Evolutionary conservation across 1,140 invertebrate genomes (phyloP).

Genomic region (Alviniconcha marisindica): DNA sequence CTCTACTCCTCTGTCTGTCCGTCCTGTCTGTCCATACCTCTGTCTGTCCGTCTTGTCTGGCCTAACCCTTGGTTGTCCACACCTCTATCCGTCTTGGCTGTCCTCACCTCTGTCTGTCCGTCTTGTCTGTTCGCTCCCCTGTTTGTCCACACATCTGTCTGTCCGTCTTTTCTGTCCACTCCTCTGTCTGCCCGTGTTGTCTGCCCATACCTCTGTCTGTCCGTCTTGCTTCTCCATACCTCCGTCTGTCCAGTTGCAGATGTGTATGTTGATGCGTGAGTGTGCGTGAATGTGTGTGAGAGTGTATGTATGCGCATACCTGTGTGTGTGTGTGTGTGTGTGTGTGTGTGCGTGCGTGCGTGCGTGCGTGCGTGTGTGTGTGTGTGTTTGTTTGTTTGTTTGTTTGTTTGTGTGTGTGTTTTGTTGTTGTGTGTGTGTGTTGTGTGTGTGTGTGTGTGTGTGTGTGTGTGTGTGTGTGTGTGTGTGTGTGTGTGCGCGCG

Average conservation of each 20-base stretch:
- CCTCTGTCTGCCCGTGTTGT: too few relatives aligned
- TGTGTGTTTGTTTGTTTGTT: too few relatives aligned
- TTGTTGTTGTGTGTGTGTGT: too few relatives aligned
- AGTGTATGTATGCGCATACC: neutral
- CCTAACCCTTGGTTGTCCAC: neutral
- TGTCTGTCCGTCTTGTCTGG: neutral
- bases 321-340: constrained; percentile 12
- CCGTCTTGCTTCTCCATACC: too few relatives aligned
- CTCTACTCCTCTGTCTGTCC: neutral
- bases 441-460: too few relatives aligned
- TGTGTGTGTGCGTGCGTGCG: neutral
- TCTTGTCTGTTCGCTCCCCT: neutral
- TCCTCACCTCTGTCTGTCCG: neutral
- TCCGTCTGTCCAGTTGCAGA: too few relatives aligned
- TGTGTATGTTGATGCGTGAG: neutral
- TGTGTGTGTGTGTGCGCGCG: too few relatives aligned
- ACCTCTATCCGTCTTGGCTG: neutral
- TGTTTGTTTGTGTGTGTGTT: too few relatives aligned
- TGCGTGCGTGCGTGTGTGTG: neutral
- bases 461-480: too few relatives aligned
- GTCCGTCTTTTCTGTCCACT: too few relatives aligned
- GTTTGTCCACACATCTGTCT: neutral
- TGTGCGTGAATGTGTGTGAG: neutral
- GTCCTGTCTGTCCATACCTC: neutral
- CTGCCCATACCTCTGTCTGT: too few relatives aligned